Conservation (phyloP, 2,888 invertebrate genomes). For the Erebia palarica region DNA sequence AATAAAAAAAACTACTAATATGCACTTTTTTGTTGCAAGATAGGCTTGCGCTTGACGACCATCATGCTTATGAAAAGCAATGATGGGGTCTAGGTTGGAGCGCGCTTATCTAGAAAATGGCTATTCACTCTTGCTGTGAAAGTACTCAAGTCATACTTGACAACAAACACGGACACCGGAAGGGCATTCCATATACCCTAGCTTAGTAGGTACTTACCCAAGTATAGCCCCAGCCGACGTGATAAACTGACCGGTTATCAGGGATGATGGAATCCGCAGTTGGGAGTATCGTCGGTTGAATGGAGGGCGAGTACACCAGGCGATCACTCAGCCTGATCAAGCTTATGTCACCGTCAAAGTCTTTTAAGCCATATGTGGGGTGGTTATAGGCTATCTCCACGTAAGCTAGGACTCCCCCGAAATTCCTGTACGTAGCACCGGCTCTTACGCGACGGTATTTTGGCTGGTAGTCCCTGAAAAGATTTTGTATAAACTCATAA, state of each 20-base stretch:
- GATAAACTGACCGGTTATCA: constrained; percentile 47
- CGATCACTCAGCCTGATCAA: constrained; percentile 44
- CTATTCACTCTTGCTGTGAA: no score
- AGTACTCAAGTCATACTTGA: no score
- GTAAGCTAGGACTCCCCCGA: constrained; percentile 50
- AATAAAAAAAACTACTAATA: no score
- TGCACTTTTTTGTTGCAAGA: no score
- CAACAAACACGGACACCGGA: no score
- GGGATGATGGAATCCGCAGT: constrained; percentile 39
- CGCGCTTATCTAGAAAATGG: no score
- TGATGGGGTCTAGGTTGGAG: no score
- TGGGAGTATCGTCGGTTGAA: constrained; percentile 47
- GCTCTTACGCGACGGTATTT: constrained; percentile 53
- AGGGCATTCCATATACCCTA: no score
- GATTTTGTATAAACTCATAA: no score
- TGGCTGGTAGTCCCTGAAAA: constrained; percentile 45
- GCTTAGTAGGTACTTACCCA: constrained; percentile 42
- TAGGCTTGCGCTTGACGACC: no score
- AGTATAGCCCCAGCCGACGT: constrained; percentile 57
- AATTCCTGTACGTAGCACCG: constrained; percentile 51
- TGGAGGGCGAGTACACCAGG: constrained; percentile 43
- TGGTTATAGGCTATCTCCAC: constrained; percentile 47
- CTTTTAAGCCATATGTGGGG: constrained; percentile 45
- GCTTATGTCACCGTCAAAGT: constrained; percentile 52
- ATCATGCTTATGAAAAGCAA: no score